A percentile compares a stretch with the other conserved stretches of the same genome.
phyloP scores from a whole-genome alignment of 2,888 invertebrate species.

The Bombyx huttoni region DNA sequence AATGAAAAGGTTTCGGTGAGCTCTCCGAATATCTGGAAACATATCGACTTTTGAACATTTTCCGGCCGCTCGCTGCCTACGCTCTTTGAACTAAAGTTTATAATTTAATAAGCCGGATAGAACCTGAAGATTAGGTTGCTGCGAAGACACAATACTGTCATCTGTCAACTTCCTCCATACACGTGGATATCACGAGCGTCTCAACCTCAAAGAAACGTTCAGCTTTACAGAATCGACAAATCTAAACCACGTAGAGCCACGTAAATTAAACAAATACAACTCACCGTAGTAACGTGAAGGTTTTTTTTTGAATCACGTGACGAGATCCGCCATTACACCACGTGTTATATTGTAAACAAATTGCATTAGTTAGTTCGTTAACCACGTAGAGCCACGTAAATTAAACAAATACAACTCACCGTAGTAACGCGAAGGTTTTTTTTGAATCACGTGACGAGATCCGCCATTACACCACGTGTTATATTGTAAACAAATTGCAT shows the following conservation, averaged over 20 bases:
- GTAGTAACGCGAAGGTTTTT: slow-evolving; percentile 2
- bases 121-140: not conserved
- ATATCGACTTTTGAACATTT: not conserved
- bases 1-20: not conserved
- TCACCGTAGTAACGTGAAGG: not conserved
- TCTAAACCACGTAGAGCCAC: not conserved
- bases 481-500: slow-evolving; percentile 19
- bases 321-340: slow-evolving; percentile 24
- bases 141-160: not conserved
- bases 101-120: not conserved
- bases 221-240: not conserved
- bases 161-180: not conserved
- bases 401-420: not conserved
- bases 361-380: slow-evolving; percentile 8
- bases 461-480: slow-evolving; percentile 26
- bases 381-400: not conserved
- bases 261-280: not conserved
- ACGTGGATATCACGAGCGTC: not conserved
- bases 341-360: slow-evolving; percentile 21
- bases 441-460: slow-evolving; percentile 21
- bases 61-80: not conserved
- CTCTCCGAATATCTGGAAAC: not conserved
- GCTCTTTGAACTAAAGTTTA: not conserved
- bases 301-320: slow-evolving; percentile 20
- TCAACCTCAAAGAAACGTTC: not conserved